A percentile compares a stretch with the other conserved stretches of the same genome.
Evolutionary conservation across 2,113 vertebrate species (phyloP).

Genomic region (Puma concolor): DNA sequence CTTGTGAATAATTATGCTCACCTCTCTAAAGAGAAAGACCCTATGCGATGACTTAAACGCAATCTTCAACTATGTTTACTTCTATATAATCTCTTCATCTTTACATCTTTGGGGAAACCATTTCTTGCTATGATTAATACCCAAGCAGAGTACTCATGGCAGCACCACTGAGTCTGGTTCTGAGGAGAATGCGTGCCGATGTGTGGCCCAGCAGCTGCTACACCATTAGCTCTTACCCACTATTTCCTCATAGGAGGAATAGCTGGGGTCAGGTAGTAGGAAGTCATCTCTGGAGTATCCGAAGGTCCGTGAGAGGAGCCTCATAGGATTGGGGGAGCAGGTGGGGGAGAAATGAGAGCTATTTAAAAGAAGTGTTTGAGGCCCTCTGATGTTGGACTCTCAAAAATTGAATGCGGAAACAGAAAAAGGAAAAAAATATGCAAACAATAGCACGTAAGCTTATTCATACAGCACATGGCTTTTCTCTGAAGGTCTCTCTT

Average conservation of each 20-base stretch:
- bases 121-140: slow-evolving; percentile 73
- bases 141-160: slow-evolving; percentile 78
- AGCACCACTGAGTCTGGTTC: not conserved
- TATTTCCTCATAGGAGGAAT: not conserved
- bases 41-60: slow-evolving; percentile 44
- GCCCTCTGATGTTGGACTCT: not conserved
- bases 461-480: not conserved
- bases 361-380: not conserved
- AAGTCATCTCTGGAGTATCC: not conserved
- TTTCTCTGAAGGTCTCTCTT: slow-evolving; percentile 37
- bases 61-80: slow-evolving; percentile 75
- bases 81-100: slow-evolving; percentile 66
- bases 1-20: slow-evolving; percentile 9
- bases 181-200: not conserved
- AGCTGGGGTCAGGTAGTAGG: not conserved
- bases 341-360: not conserved
- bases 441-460: not conserved
- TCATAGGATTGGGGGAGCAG: not conserved
- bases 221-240: not conserved
- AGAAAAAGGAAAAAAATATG: not conserved
- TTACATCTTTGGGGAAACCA: slow-evolving; percentile 58
- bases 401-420: not conserved
- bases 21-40: slow-evolving; percentile 43
- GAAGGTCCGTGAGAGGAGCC: not conserved
- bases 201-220: not conserved